Evolutionary conservation across 2,888 invertebrate genomes (phyloP).

Genomic region (Mamestra brassicae): DNA sequence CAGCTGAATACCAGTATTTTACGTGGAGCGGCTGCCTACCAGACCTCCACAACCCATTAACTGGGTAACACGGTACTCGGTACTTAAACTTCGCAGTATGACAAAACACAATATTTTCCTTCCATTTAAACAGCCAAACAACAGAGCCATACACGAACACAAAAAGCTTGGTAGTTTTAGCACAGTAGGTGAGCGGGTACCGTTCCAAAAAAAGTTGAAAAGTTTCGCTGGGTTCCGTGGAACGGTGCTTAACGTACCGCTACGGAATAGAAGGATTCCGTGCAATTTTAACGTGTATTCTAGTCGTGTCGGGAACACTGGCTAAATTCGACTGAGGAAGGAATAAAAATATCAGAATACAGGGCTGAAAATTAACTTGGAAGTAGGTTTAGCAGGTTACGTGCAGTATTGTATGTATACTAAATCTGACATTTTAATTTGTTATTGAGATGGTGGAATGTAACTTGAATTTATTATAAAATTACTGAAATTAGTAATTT

Average conservation of each 20-base stretch:
- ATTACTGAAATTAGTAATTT: too few species aligned
- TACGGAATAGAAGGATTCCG: constrained; percentile 27
- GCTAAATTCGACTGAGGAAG: not conserved
- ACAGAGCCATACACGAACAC: not conserved
- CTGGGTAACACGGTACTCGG: too few species aligned
- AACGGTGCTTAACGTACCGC: constrained; percentile 23
- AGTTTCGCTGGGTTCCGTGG: constrained; percentile 13
- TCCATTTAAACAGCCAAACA: not conserved
- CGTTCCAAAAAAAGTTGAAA: constrained; percentile 26
- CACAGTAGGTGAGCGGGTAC: constrained; percentile 1
- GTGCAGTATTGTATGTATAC: too few species aligned
- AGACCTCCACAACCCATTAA: too few species aligned
- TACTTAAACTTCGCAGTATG: too few species aligned
- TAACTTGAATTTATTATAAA: too few species aligned
- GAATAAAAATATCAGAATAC: not conserved
- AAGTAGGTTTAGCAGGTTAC: not conserved
- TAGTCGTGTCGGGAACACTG: constrained; percentile 23
- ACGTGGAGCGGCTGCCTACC: too few species aligned
- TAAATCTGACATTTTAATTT: too few species aligned
- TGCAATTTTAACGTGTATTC: constrained; percentile 30
- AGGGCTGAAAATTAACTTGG: not conserved
- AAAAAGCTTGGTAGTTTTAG: constrained; percentile 17
- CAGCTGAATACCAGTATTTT: too few species aligned
- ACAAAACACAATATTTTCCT: not conserved
- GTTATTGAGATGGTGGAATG: too few species aligned